Percentiles rank a stretch among this genome's conserved stretches.
These are phyloP conservation scores for Lottia gigantea DNA, from an alignment of 2,888 invertebrate genomes.

Conservation along the genomic window DNA sequence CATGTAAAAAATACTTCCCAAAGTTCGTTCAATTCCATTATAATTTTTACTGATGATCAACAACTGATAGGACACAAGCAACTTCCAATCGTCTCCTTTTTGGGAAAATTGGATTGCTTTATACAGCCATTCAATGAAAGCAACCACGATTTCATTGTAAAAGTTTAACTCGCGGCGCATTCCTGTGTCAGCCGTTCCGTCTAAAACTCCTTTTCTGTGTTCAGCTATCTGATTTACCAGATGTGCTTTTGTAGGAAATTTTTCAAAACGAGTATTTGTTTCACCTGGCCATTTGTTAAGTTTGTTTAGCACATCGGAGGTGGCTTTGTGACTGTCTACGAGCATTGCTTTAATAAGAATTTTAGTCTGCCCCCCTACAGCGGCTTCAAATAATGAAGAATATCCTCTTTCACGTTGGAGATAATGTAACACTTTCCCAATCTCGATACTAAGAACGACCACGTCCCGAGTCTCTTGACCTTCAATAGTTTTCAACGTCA, in stretches of 20 bases:
- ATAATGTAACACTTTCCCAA: slow-evolving; percentile 36
- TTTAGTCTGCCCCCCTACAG: slow-evolving; percentile 42
- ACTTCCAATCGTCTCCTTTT: slow-evolving; percentile 47
- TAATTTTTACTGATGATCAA: slow-evolving; percentile 56
- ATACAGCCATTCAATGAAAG: slow-evolving; percentile 56
- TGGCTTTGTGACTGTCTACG: slow-evolving; percentile 47
- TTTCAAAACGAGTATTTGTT: slow-evolving; percentile 28
- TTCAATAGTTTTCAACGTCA: slow-evolving; percentile 21
- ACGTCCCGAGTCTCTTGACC: slow-evolving; percentile 24
- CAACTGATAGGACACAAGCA: slow-evolving; percentile 59
- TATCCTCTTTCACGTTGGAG: slow-evolving; percentile 58
- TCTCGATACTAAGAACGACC: slow-evolving; percentile 34
- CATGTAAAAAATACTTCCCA: slow-evolving; percentile 56
- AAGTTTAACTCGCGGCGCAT: slow-evolving; percentile 51
- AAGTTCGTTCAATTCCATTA: slow-evolving; percentile 54
- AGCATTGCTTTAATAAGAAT: slow-evolving; percentile 39
- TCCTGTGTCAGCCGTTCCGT: slow-evolving; percentile 23
- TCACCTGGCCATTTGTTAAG: slow-evolving; percentile 50
- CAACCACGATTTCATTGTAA: slow-evolving; percentile 51
- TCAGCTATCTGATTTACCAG: slow-evolving; percentile 47
- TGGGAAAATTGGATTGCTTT: slow-evolving; percentile 64
- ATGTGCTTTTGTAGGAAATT: slow-evolving; percentile 46
- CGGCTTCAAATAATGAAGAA: slow-evolving; percentile 55
- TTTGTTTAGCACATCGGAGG: slow-evolving; percentile 46
- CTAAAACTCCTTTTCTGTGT: slow-evolving; percentile 40